Evolutionary conservation across 2,797 vertebrate species (phyloP), one percentile per base, ranked within the genome.

Genomic region (Scleropages formosus): DNA sequence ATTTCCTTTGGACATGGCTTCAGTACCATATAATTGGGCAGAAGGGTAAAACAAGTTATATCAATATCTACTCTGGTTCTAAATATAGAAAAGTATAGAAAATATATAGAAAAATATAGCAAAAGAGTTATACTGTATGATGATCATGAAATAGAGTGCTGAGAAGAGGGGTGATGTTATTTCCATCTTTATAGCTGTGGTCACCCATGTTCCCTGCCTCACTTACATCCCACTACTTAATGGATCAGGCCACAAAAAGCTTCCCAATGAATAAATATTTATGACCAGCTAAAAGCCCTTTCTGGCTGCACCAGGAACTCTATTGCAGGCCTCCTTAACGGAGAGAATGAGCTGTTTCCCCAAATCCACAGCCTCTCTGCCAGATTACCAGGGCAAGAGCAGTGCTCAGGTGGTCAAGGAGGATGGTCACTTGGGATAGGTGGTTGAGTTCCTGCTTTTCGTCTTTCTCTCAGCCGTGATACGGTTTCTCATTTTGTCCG

Each of bases 261-360:
- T 69, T 77, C 64, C 13, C 46, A 60, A 22, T 20, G n/a, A 39
- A 62, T 76, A 76, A 79, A 79, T 76, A 76, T 77, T 77, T 77
- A 74, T 47, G 44, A 22, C 24, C 22, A 4, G 51, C 60, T 76
- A 22, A 51, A 49, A 79, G 58, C 59, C 22, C 65, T 74, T 31
- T 73, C 70, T 70, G 58, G 46, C 65, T 44, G 9, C 26, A 53
- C 61, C 10, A 20, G 67, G 20, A 9, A 13, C 67, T 72, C 27
- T 4, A 16, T 62, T 31, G 12, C 26, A 64, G 27, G 73, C 62
- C 56, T 72, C 22, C 8, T 18, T 47, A 7, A 60, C 4, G 56
- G 56, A 58, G 61, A 61, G 56, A 44, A 65, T 26, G 15, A 26
- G 15, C 56, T 46, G 44, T 44, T 75, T 61, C 39, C 56, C n/a